phyloP scores from a whole-genome alignment of 35 echinoderm and acorn worm genomes.

The Ptychodera flava region DNA sequence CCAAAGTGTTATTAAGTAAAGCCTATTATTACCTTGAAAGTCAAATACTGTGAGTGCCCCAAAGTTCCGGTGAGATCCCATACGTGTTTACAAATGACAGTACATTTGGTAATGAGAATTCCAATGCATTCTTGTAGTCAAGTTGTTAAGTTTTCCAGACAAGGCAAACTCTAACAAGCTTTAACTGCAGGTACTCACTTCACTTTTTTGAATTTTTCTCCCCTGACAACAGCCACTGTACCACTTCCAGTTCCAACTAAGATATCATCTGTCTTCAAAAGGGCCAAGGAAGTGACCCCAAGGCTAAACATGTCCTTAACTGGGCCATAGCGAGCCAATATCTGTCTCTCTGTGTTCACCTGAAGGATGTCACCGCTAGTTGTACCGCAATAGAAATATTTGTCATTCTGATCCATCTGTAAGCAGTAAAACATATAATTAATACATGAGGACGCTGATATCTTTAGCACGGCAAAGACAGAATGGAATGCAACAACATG shows the following conservation, averaged over 20 bases:
- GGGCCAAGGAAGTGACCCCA: constrained; percentile 69
- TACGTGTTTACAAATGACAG: too few relatives aligned
- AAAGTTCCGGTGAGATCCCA: too few relatives aligned
- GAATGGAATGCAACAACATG: too few relatives aligned
- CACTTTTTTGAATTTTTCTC: constrained; percentile 70
- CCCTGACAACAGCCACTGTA: constrained; percentile 64
- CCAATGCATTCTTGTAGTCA: too few relatives aligned
- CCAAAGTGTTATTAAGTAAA: too few relatives aligned
- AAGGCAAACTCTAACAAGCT: too few relatives aligned
- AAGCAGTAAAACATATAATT: background rate
- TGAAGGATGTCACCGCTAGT: constrained; percentile 84
- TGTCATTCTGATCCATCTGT: constrained; percentile 62
- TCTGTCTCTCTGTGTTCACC: constrained; percentile 42
- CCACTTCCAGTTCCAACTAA: constrained; percentile 75
- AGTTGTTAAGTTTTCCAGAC: too few relatives aligned
- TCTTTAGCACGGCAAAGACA: too few relatives aligned
- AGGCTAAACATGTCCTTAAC: constrained; percentile 70
- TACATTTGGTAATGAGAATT: too few relatives aligned
- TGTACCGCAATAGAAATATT: constrained; percentile 89
- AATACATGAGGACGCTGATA: too few relatives aligned
- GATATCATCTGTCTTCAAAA: constrained; percentile 63
- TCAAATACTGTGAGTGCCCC: too few relatives aligned
- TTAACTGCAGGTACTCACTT: constrained; percentile 60
- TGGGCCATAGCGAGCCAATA: constrained; percentile 60
- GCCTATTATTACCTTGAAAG: too few relatives aligned